Base-by-base conservation (phyloP, 1,140 invertebrate species). In the Ooceraea biroi region DNA sequence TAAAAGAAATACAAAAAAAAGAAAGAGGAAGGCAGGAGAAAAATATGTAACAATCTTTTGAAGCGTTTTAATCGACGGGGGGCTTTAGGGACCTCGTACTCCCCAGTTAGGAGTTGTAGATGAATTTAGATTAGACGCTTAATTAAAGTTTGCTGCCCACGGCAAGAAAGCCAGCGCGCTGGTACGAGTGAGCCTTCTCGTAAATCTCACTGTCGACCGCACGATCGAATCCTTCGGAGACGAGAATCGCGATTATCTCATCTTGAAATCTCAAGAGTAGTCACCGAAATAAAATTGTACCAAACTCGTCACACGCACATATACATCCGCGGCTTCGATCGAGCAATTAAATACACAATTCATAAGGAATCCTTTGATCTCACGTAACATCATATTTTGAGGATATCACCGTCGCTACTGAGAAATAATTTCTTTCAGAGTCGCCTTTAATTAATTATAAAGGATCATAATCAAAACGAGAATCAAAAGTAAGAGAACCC, bases 51-150 rank as follows among this genome's bases (percentile, higher is more conserved):
- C 27, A 61, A 85, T 52, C 44, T 80, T 91, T 87, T 86, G 85
- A 84, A 88, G 86, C 84, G 80, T 89, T 90, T 91, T 89, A 90
- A 91, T 78, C 80, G 71, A 50, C 58, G 66, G 86, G 84, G 19
- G 46, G 27, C 1, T 19, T 76, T 83, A 69, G 52, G 19, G 66
- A 77, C 25, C 58, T 85, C 57, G 48, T 76, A 36, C 60, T 27
- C 10, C 19, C 0, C 4, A 25, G 41, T 30, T 61, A 65, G 55
- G 12, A 72, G 46, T 55, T 30, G 8, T 82, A 66, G 71, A 55
- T 25, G 41, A 83, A 57, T 55, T 36, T 82, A 72, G 66, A 82
- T 82, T 36, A 36, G 7, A 77, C 22, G 71, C 36, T 78, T 78
- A 69, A 36, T 36, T 36, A 36, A 7, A 7, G 46, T 27, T 66